Conservation (phyloP, 2,113 vertebrate genomes). For the Ophiodon elongatus region DNA sequence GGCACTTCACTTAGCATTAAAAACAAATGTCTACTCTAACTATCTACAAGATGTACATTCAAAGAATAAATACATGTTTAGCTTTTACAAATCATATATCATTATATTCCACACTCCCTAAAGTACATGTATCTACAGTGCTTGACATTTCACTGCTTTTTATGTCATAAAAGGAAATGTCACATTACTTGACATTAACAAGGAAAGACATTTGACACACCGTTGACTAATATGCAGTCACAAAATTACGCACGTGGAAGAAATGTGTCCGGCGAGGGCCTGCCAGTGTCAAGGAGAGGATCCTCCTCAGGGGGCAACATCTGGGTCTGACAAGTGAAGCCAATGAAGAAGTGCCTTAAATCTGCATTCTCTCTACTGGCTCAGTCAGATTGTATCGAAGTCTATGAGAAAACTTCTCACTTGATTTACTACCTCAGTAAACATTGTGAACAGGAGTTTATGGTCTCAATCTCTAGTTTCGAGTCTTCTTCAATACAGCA, state of each 20-base stretch:
- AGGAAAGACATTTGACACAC: neutral
- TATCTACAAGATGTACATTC: too few relatives aligned
- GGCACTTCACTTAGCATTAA: neutral
- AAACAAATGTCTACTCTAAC: neutral
- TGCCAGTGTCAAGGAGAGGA: too few relatives aligned
- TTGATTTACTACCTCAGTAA: neutral
- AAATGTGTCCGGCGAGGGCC: neutral
- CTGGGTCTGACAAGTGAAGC: too few relatives aligned
- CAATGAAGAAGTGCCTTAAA: neutral
- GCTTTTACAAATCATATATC: neutral
- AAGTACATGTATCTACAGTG: neutral
- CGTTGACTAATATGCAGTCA: neutral
- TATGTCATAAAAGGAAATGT: conserved; percentile 6
- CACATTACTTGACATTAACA: neutral
- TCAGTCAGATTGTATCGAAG: neutral
- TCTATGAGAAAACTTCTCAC: neutral
- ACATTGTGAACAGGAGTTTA: neutral
- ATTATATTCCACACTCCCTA: neutral
- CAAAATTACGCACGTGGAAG: neutral
- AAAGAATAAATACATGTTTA: neutral
- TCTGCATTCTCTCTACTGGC: neutral
- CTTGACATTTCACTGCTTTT: neutral
- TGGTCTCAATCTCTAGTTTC: neutral
- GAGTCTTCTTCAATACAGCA: neutral
- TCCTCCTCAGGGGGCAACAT: too few relatives aligned